These are phyloP conservation scores for Zele albiditarsus DNA, from an alignment of 2,888 invertebrate genomes.

Conservation along the genomic window DNA sequence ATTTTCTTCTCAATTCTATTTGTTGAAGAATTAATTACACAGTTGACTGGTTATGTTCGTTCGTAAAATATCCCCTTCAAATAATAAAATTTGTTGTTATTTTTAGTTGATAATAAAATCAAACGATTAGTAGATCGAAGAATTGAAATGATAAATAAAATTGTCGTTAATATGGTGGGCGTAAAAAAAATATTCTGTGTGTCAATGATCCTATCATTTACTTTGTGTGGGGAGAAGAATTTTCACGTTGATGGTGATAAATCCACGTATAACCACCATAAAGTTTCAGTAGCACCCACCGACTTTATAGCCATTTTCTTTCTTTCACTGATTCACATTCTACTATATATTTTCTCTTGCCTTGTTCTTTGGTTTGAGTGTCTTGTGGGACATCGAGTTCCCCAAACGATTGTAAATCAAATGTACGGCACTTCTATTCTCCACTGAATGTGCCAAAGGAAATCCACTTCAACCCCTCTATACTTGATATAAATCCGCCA, in stretches of 20 bases:
- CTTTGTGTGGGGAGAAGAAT: not conserved
- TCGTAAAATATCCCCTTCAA: too few species aligned
- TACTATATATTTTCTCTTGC: not conserved
- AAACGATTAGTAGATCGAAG: not conserved
- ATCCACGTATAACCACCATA: slow-evolving; percentile 64
- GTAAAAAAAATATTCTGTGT: not conserved
- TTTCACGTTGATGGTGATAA: slow-evolving; percentile 63
- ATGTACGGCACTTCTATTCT: slow-evolving; percentile 56
- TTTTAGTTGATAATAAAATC: not conserved
- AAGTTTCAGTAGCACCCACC: slow-evolving; percentile 58
- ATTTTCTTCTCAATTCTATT: not conserved
- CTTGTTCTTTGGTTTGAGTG: slow-evolving; percentile 34
- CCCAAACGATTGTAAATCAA: slow-evolving; percentile 63
- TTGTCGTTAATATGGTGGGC: too few species aligned
- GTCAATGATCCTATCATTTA: not conserved
- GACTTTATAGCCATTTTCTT: slow-evolving; percentile 45
- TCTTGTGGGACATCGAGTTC: slow-evolving; percentile 58
- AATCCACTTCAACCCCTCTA: slow-evolving; percentile 5
- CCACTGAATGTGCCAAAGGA: slow-evolving; percentile 43
- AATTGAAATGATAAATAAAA: too few species aligned
- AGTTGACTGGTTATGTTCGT: too few species aligned
- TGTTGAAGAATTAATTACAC: too few species aligned
- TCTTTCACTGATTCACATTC: not conserved
- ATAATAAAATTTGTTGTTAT: too few species aligned
- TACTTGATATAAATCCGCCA: not conserved